Evolutionary conservation across 2,113 vertebrate genomes (phyloP), one percentile per base, ranked within the genome.

Genomic region (Bombycilla garrulus): DNA sequence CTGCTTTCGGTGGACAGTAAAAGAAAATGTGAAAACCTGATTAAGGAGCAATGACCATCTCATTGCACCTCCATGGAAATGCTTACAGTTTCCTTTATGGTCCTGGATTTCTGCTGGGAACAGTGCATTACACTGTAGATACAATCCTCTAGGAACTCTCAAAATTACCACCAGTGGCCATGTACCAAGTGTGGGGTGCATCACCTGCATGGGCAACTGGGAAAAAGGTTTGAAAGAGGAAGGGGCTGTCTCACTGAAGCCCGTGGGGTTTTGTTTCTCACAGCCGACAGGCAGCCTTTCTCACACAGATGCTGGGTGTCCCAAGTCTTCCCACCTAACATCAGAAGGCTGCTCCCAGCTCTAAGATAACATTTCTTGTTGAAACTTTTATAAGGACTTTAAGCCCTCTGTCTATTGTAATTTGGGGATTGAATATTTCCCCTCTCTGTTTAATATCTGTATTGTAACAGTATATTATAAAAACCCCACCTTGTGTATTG

Each of bases 361-460:
- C 53, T 40, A 33, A 67, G 80, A 77, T 19, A 56, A 64, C 48
- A 12, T 85, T 92, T 95, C 93, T 95, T 45, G 61, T 36, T 94
- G 94, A 94, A 97, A 97, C 91, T 96, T 97, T 92, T 92, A 86
- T 82, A 93, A 94, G 90, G 94, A 69, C 84, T 92, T 94, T 92
- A 92, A 94, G 67, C 95, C 71, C 76, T 94, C 86, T 53, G 71
- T 76, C 91, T 94, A 11, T 20, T 66, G 94, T 81, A 89, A 91
- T 91, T 91, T 84, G 96, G 94, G 92, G 96, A 92, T 51, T 79
- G 85, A 56, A 18, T 81, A 69, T 92, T 72, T 65, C 78, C 91
- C 87, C 61, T 97, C 26, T 96, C 92, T 80, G 78, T 91, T 96
- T 84, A 95, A 97, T 97, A 96, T 97, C 97, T 97, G 96, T 93